Evolutionary conservation across 2,797 vertebrate species (phyloP), one percentile per base, ranked within the genome.

Genomic region (Enteromius viviparus): DNA sequence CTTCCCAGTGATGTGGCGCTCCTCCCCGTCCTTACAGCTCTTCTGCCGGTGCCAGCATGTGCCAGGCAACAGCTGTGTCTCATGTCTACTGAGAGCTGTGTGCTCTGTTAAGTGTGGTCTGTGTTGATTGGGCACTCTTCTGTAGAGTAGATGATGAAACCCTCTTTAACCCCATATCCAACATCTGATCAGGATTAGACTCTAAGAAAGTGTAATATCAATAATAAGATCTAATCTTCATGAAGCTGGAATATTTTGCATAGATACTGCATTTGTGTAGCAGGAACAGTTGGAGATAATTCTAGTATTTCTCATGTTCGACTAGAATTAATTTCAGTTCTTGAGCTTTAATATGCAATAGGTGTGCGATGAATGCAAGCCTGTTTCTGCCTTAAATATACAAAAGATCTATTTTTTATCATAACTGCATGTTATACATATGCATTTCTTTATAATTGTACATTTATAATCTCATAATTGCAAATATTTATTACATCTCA

Each of bases 31-130:
- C 7, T n/a, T 55, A 58, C 69, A 23, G 60, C 47, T n/a, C 60
- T 34, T 51, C 26, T 71, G 75, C 49, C 23, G 40, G 37, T 83
- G 81, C 34, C 80, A 86, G 62, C 77, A 69, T 69, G 72, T 84
- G 80, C 66, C 83, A 53, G 82, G 75, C 53, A 71, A 62, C 75
- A 78, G 75, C 75, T 83, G 74, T 78, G 82, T 83, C 65, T 78
- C 55, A 8, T 62, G 65, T 78, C 53, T 83, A 23, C 42, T 49
- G 26, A 71, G 75, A 83, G 60, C 34, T 45, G 49, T 69, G 62
- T 55, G 68, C 77, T 53, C 69, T 77, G 42, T 80, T 68, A 76
- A 72, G 71, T 78, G 72, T 68, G 34, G 15, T 68, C 29, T n/a
- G 3, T 75, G 76, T 60, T 66, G 60, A 68, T 66, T 40, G 47